Conservation (phyloP, 2,797 vertebrate species). For the Buphagus erythrorhynchus region DNA sequence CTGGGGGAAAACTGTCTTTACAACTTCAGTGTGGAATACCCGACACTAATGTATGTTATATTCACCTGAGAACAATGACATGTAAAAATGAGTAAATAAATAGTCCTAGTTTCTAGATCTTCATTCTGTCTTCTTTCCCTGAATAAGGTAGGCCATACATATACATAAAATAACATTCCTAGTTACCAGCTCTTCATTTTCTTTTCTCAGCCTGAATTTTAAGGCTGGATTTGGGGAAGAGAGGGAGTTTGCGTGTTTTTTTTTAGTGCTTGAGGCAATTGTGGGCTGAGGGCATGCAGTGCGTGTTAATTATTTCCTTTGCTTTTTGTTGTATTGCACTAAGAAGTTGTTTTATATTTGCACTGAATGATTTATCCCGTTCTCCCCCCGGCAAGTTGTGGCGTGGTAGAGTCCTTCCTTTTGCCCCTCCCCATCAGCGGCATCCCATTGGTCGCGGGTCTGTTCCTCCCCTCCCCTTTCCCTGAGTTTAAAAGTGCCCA, state of each 20-base stretch:
- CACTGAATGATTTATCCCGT: too few species aligned
- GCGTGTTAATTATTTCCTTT: not conserved
- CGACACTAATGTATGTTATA: not conserved
- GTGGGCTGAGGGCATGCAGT: not conserved
- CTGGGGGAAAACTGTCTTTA: constrained; percentile 5
- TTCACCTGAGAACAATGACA: not conserved
- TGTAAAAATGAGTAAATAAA: not conserved
- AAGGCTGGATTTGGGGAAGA: not conserved
- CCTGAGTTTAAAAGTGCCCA: too few species aligned
- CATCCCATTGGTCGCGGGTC: too few species aligned
- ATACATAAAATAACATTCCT: not conserved
- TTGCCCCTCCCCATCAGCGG: too few species aligned
- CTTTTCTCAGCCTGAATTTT: constrained; percentile 45
- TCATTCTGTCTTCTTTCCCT: not conserved
- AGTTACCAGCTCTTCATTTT: constrained; percentile 13
- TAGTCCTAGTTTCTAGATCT: not conserved
- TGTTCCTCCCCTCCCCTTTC: too few species aligned
- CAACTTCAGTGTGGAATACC: not conserved
- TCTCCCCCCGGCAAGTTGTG: too few species aligned
- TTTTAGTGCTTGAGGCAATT: not conserved
- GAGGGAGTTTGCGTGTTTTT: not conserved
- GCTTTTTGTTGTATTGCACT: not conserved
- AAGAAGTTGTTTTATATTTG: too few species aligned
- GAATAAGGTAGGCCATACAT: not conserved
- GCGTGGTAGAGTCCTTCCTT: too few species aligned